Evolutionary conservation across 2,113 vertebrate species (phyloP).

Genomic region (Heterotilapia buettikoferi): DNA sequence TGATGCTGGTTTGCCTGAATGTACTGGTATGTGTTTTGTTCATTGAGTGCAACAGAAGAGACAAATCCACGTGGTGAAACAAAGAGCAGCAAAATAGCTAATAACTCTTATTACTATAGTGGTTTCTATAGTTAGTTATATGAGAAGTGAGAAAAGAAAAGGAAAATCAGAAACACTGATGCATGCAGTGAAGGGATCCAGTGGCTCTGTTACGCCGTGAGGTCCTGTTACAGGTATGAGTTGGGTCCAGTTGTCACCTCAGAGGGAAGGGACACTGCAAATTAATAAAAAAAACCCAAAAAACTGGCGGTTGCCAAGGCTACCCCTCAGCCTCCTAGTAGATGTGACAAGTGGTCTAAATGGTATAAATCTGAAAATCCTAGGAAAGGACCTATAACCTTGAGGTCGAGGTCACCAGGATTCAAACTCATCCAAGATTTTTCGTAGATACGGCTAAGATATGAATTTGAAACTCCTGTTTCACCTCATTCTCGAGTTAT

Average conservation of each 20-base stretch:
- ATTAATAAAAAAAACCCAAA: neutral
- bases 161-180: neutral
- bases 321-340: neutral
- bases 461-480: neutral
- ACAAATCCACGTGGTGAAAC: neutral
- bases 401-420: neutral
- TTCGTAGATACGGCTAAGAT: neutral
- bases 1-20: neutral
- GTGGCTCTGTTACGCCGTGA: neutral
- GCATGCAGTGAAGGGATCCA: neutral
- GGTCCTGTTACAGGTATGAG: neutral
- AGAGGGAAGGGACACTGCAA: accelerated
- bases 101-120: neutral
- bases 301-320: accelerated
- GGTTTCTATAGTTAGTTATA: neutral
- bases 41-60: neutral
- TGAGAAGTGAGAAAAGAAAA: neutral
- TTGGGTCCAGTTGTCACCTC: neutral
- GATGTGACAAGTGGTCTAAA: neutral
- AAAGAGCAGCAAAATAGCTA: neutral
- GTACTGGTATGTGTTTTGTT: neutral
- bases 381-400: neutral
- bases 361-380: neutral
- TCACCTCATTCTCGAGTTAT: neutral
- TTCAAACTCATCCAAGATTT: neutral